These are phyloP conservation scores for Zaprionus ghesquierei DNA, from an alignment of 1,140 invertebrate genomes.

Conservation along the genomic window DNA sequence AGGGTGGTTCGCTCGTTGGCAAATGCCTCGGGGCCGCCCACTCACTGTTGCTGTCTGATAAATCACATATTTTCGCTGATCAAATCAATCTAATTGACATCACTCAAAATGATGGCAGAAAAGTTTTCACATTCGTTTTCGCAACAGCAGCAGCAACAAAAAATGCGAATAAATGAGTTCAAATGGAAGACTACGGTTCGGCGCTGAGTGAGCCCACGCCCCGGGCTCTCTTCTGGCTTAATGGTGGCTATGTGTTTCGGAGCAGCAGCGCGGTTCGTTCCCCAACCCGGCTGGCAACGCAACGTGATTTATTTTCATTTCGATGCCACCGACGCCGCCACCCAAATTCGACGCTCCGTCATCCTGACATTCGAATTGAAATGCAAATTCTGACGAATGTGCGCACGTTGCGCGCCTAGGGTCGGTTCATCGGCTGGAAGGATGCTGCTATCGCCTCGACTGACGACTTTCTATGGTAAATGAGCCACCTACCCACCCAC, in stretches of 20 bases:
- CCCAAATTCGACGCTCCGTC: slow-evolving; percentile 75
- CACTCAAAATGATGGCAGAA: slow-evolving; percentile 82
- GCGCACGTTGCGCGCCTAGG: slow-evolving; percentile 58
- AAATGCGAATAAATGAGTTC: slow-evolving; percentile 76
- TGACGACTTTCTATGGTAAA: slow-evolving; percentile 58
- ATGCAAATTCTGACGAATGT: slow-evolving; percentile 81
- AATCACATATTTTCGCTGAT: slow-evolving; percentile 83
- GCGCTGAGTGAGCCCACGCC: slow-evolving; percentile 20
- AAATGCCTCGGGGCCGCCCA: slow-evolving; percentile 63
- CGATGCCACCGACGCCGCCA: slow-evolving; percentile 53
- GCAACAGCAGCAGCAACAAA: slow-evolving; percentile 27
- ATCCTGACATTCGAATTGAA: slow-evolving; percentile 78
- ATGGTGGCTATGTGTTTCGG: slow-evolving; percentile 71
- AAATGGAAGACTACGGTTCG: slow-evolving; percentile 34
- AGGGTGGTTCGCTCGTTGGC: slow-evolving; percentile 4
- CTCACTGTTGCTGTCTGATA: slow-evolving; percentile 74
- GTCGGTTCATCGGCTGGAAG: slow-evolving; percentile 12
- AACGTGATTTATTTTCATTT: slow-evolving; percentile 80
- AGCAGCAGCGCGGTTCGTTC: slow-evolving; percentile 44
- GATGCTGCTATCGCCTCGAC: slow-evolving; percentile 20
- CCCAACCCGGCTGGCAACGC: slow-evolving; percentile 14
- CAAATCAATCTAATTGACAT: slow-evolving; percentile 83
- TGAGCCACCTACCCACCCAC: slow-evolving; percentile 59
- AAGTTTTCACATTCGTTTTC: slow-evolving; percentile 78
- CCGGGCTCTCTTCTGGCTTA: slow-evolving; percentile 52